Evolutionary conservation across 2,113 vertebrate genomes (phyloP), one percentile per base, ranked within the genome.

Genomic region (Terrapene triunguis): DNA sequence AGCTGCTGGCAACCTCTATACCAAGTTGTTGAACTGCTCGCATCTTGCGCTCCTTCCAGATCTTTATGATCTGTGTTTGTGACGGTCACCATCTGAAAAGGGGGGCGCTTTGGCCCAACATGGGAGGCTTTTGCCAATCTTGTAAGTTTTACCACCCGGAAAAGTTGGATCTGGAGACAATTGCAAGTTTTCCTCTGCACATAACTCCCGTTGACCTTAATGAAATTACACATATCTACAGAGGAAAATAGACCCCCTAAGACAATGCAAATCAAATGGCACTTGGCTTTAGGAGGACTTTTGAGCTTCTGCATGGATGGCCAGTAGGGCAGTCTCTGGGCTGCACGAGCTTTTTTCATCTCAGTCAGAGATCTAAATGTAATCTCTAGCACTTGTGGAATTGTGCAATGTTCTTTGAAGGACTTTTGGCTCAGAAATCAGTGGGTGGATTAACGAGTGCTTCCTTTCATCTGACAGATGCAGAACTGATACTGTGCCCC

Each of bases 1-100:
- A 76, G 72, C 32, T 32, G 48, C n/a, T 32, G 79, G 47, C 48
- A 80, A 48, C 29, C 6, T 27, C 79, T 35, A 1, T 17, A 17
- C 48, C 13, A 17, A 50, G 47, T 29, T 50, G 9, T 79, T 47
- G 44, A 44, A 48, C 4, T 50, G 47, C 47, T 6, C 19, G 29
- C 8, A 69, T 13, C 10, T 81, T 84, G 13, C 6, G 19, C 3
- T 1, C 3, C 10, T 21, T 38, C 1, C 4, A 69, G 2, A n/a
- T 69, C 35, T 69, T 69, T 69, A n/a, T 8, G 35, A n/a, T 21
- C 72, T 27, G 10, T 44, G 38, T 42, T 42, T 74, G 72, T 87
- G n/a, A 91, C 47, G 47, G 53, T 81, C 0, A 1, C 22, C 55
- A 27, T 62, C 42, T 80, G 84, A 81, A 62, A 76, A 25, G 72